Base-by-base conservation (phyloP, 37 sponge, comb jelly and placozoan genomes). In the Mnemiopsis leidyi region DNA sequence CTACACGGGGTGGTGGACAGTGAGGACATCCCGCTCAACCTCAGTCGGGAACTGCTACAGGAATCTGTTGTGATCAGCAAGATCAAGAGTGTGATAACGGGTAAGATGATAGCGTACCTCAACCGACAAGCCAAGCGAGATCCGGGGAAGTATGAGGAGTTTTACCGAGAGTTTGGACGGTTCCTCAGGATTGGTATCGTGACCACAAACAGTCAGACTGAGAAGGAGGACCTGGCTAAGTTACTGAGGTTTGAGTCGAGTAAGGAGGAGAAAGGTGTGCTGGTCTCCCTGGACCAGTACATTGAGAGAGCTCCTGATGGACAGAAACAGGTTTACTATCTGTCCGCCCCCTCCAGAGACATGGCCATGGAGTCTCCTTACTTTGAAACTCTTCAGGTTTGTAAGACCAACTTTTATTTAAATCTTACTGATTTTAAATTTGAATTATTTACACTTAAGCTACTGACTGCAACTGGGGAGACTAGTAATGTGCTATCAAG, bases 1-100 rank as follows among this genome's bases (percentile, higher is more conserved):
- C 93, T 94, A n/a, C 79, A 77, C 0, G 95, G 95, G 67, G 95
- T 95, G n/a, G 92, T 95, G 20, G 95, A 95, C 88, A 95, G 95
- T 40, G 95, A 95, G 77, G 95, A 95, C 82, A 94, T 95, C 31
- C 95, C 95, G 0, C 82, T 95, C 0, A 95, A 95, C 69, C 92
- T 95, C 0, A 94, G 94, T 18, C 25, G 95, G 24, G 95, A 95
- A 90, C 40, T 95, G 71, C 93, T 95, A 0, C 95, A 95, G 68
- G 83, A 95, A 32, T 93, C 35, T 3, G 92, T 76, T 2, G n/a
- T 95, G 1, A 94, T 95, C 38, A 94, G 24, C 32, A 94, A 94
- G 82, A 75, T 94, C 5, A 85, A 76, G 76, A 94, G 69, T 83
- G 92, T 94, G 68, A 48, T 94, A 21, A 92, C 94, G 3, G 67